Evolutionary conservation across 2,797 vertebrate genomes (phyloP), one percentile per base, ranked within the genome.

Genomic region (Rhincodon typus): DNA sequence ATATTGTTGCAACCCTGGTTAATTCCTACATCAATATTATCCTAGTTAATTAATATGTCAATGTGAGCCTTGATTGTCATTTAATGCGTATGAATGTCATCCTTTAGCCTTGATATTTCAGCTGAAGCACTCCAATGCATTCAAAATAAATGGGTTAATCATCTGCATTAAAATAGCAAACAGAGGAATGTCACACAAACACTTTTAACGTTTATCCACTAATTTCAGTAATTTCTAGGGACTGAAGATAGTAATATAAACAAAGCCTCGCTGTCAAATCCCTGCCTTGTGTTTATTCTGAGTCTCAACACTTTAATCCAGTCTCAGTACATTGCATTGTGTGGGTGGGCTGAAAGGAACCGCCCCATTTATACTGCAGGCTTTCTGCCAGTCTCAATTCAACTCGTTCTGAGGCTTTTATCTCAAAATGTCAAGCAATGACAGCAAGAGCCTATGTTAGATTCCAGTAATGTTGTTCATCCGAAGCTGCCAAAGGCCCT

Each of bases 361-460:
- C 62, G 2, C 34, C 90, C 62, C 62, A 69, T 93, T 67, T 93
- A 67, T 23, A 67, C n/a, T 23, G 62, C 62, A 90, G 30, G 30
- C 53, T 90, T 42, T 25, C 62, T 25, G 90, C 62, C n/a, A 67
- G 66, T 42, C 62, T 93, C 62, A 69, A 42, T 67, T 38, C 67
- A 19, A 67, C 8, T 67, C 67, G 21, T n/a, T 67, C 90, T 25
- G 21, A 67, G n/a, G 53, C 62, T 38, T 67, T 93, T 38, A 93
- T 93, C 62, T 25, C 90, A 42, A 67, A 93, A 93, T 93, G 90
- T 93, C 90, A 93, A 91, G 90, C 90, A 67, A 42, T 69, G 90
- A 67, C 62, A 10, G 62, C 21, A 7, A 67, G 17, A 62, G n/a
- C 21, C 90, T 42, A n/a, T n/a, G 12, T 93, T 69, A 38, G 34